Evolutionary conservation across 2,113 vertebrate genomes (phyloP).

Genomic region (Lagopus leucura): DNA sequence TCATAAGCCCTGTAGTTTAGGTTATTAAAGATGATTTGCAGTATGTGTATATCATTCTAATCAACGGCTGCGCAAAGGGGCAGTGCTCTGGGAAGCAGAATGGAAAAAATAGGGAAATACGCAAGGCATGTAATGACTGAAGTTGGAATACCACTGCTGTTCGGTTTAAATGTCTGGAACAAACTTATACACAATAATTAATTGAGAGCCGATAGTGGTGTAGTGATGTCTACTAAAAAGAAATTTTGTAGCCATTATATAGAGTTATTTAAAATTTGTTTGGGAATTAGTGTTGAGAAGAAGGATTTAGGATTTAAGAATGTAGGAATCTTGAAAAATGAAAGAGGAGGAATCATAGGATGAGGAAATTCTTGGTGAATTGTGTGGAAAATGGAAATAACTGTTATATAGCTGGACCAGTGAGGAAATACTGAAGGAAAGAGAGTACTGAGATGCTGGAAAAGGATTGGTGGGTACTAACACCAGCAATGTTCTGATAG

Average conservation of each 20-base stretch:
- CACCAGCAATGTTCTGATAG: not conserved
- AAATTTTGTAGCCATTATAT: not conserved
- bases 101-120: not conserved
- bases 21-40: not conserved
- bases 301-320: not conserved
- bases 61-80: not conserved
- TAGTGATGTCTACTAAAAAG: not conserved
- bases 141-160: not conserved
- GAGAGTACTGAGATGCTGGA: not conserved
- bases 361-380: not conserved
- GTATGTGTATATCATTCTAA: not conserved
- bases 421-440: not conserved
- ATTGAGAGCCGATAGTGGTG: not conserved
- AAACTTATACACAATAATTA: not conserved
- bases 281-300: not conserved
- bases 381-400: not conserved
- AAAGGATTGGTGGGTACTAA: not conserved
- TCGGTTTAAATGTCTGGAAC: not conserved
- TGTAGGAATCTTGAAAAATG: not conserved
- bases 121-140: not conserved
- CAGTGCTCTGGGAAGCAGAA: not conserved
- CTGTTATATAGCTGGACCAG: not conserved
- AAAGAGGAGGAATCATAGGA: not conserved
- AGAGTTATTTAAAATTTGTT: not conserved
- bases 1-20: not conserved